Evolutionary conservation across 2,888 invertebrate genomes (phyloP), one percentile per base, ranked within the genome.

Genomic region (Biston stratarius): DNA sequence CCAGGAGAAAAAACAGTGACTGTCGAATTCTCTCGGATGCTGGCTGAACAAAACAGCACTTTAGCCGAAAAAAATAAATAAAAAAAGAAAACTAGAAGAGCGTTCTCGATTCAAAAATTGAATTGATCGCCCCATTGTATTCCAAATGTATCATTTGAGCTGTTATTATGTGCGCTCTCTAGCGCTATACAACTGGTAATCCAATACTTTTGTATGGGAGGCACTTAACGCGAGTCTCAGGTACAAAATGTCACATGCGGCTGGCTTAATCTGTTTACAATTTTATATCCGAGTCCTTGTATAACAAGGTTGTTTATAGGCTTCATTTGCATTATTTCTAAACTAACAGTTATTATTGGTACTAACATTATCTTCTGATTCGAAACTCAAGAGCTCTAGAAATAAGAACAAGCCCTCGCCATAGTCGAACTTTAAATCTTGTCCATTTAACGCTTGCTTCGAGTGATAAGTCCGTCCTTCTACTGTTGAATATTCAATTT

Each of bases 121-220:
- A 93, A 94, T 94, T 93, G 94, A 94, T 94, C 94, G 93, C 87
- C 87, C 94, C 92, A 94, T 94, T 94, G 94, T 94, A 92, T 94
- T 93, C 92, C 87, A 91, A 94, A 94, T 93, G 94, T 94, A 94
- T 94, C 94, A 94, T 94, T 94, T 93, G 94, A 93, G 88, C 92
- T 91, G 93, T 93, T 94, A 94, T 94, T 94, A 93, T 92, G 87
- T 87, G 84, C 87, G 88, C 90, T 90, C 91, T 92, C 91, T 92
- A 89, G 84, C 85, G 87, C 87, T 89, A 91, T 90, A 87, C 89
- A 86, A 87, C 88, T 88, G 86, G 94, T 94, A 94, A 94, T 92
- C 92, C 93, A 93, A 94, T 94, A 92, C 94, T 90, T 92, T 93
- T 94, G 91, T 92, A 93, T 92, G 88, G 92, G 83, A 92, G 92